These are phyloP conservation scores for Papilio elwesi DNA, from an alignment of 2,888 invertebrate species.

Conservation along the genomic window DNA sequence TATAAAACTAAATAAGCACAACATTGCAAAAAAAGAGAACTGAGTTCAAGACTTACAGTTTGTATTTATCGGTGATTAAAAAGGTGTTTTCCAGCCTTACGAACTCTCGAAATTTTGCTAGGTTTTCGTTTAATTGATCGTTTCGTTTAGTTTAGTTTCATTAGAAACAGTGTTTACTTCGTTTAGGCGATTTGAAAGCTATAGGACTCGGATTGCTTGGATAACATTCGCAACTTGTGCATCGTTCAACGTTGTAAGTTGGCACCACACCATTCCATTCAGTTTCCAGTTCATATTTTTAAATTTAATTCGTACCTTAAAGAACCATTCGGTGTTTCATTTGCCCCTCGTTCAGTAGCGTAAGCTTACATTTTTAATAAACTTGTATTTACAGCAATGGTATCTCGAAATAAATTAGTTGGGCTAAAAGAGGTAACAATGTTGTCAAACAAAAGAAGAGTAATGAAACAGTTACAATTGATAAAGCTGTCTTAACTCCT, in stretches of 20 bases:
- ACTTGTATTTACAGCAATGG: neutral
- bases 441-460: neutral
- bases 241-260: too few relatives aligned
- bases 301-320: neutral
- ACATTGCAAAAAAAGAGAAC: neutral
- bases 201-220: neutral
- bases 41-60: neutral
- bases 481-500: conserved; percentile 5
- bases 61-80: conserved; percentile 42
- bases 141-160: conserved; percentile 52
- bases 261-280: too few relatives aligned
- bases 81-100: conserved; percentile 46
- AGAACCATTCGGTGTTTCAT: neutral
- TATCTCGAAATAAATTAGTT: neutral
- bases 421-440: neutral
- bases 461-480: conserved; percentile 3
- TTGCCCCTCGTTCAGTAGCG: neutral
- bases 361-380: neutral
- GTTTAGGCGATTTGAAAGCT: conserved; percentile 1
- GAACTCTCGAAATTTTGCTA: conserved; percentile 53
- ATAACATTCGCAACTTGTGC: too few relatives aligned
- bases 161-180: conserved; percentile 5
- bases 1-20: too few relatives aligned
- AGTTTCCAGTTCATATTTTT: too few relatives aligned
- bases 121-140: conserved; percentile 71